These are phyloP conservation scores for Pristionchus mayeri DNA, from an alignment of 2,888 invertebrate genomes.

Conservation along the genomic window DNA sequence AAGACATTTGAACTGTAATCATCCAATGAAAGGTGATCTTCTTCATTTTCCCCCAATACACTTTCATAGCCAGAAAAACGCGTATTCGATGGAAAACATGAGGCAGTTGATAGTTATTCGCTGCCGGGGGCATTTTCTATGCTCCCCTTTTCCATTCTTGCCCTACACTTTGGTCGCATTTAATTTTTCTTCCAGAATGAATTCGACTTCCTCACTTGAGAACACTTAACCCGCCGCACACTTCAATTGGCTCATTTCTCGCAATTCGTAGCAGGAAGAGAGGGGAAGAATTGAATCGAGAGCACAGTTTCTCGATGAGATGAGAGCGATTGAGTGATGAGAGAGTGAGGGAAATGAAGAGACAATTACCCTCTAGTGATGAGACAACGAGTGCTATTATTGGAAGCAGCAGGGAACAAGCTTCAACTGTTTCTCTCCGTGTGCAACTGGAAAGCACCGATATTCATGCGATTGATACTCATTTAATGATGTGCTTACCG, in stretches of 20 bases:
- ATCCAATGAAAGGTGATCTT: too few relatives aligned
- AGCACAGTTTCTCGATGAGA: background rate
- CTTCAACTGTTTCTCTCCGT: background rate
- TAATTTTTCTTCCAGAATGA: slow-evolving; percentile 22
- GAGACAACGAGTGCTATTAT: background rate
- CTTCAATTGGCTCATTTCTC: slow-evolving; percentile 12
- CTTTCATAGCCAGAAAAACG: too few relatives aligned
- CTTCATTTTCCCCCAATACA: too few relatives aligned
- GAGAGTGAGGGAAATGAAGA: too few relatives aligned
- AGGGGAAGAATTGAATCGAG: slow-evolving; percentile 5
- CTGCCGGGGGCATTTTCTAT: too few relatives aligned
- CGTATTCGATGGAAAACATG: too few relatives aligned
- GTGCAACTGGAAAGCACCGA: background rate
- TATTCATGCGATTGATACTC: background rate
- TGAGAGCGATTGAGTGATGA: too few relatives aligned
- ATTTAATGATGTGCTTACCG: too few relatives aligned
- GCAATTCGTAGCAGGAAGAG: too few relatives aligned
- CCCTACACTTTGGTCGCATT: too few relatives aligned
- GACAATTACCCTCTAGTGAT: background rate
- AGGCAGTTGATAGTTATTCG: background rate
- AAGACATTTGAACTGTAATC: too few relatives aligned
- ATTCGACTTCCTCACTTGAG: background rate
- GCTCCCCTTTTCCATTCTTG: background rate
- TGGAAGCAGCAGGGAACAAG: background rate
- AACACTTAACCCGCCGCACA: slow-evolving; percentile 23